Evolutionary conservation across 1,140 invertebrate species (phyloP), one percentile per base, ranked within the genome.

Genomic region (Bombus breviceps): DNA sequence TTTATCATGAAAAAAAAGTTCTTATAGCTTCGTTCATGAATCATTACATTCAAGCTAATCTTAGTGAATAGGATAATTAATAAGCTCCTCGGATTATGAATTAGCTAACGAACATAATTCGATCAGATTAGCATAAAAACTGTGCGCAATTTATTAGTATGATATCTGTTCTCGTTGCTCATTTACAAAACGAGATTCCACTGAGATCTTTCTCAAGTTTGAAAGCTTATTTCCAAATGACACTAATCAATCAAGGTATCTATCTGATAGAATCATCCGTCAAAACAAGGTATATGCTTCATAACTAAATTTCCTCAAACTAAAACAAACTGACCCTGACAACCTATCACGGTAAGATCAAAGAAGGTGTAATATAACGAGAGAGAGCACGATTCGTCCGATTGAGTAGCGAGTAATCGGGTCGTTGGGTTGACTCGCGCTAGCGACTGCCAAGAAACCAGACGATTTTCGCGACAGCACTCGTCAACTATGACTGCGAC

Each of bases 381-480:
- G 59, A 13, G 28, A 62, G 3, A 62, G 28, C 37, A 22, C 57
- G 57, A 71, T 69, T 78, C 37, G 41, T 39, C 15, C 68, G 53
- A 80, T 82, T 25, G 39, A 74, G 76, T 32, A 18, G 10, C 77
- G 69, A 66, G 43, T 34, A 68, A 43, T 39, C 72, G 72, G 41
- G 69, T 66, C n/a, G 43, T 53, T 47, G 6, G 34, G 47, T 81
- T 32, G 68, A 62, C 25, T 59, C 34, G 74, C 37, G 37, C 22
- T 12, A 57, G 39, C 53, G 62, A 69, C 12, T 77, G 82, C 43
- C 53, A 74, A 66, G 72, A 76, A 87, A 43, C n/a, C 64, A 64
- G 57, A 69, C 77, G 83, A 78, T 87, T 85, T 85, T 81, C 76
- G 77, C 76, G 82, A 72, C 76, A n/a, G 41, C 84, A n/a, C 84